Conservation (phyloP, 2,797 vertebrate genomes). For the Chaenodraco wilsoni region DNA sequence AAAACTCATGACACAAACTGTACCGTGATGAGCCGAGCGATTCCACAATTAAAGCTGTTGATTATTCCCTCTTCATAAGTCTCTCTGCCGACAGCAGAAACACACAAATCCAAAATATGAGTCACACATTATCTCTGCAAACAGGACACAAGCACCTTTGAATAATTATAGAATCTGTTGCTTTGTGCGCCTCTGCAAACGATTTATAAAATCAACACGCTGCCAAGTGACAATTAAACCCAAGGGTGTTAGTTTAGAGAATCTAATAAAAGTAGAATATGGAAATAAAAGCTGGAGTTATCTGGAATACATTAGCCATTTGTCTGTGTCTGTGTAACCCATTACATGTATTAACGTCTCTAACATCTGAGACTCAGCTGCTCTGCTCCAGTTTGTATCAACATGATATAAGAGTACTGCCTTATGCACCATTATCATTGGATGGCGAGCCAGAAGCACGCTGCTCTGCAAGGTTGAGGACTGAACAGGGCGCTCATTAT, state of each 20-base stretch:
- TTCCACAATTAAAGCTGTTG: not conserved
- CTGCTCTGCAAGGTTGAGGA: slow-evolving; percentile 18
- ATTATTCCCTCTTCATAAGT: not conserved
- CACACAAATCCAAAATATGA: slow-evolving; percentile 5
- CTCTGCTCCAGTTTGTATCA: slow-evolving; percentile 3
- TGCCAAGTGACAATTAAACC: slow-evolving; percentile 32
- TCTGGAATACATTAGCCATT: slow-evolving; percentile 11
- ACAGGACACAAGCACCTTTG: not conserved
- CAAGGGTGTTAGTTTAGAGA: slow-evolving; percentile 16
- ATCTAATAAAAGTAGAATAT: slow-evolving; percentile 14
- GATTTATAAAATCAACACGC: slow-evolving; percentile 23
- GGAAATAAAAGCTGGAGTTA: slow-evolving; percentile 25
- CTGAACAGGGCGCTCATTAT: slow-evolving; percentile 47
- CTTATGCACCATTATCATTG: slow-evolving; percentile 27
- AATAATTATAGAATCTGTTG: not conserved
- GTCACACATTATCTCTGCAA: not conserved
- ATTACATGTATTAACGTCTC: slow-evolving; percentile 1
- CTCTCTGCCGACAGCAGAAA: not conserved
- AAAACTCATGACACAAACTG: not conserved
- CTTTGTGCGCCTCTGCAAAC: slow-evolving; percentile 15
- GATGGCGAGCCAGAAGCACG: slow-evolving; percentile 21
- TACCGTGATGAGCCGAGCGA: slow-evolving; percentile 2
- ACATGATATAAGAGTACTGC: slow-evolving; percentile 12
- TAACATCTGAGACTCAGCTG: slow-evolving; percentile 44
- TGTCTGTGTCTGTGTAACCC: slow-evolving; percentile 20